These are phyloP conservation scores for Platichthys flesus DNA, from an alignment of 2,113 vertebrate species.

Conservation along the genomic window DNA sequence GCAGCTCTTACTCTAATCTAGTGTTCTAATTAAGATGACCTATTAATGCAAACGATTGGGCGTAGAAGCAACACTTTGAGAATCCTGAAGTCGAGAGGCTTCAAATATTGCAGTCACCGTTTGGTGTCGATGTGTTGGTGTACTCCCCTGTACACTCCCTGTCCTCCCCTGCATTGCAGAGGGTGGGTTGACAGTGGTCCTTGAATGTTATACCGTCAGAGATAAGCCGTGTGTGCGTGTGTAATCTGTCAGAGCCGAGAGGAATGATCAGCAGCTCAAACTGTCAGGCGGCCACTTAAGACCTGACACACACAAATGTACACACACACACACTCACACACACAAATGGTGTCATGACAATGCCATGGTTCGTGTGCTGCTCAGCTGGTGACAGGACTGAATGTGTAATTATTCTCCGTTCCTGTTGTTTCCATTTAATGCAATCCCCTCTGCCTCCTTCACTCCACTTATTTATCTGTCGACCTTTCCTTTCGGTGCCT, in stretches of 20 bases:
- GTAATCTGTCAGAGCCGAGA: constrained; percentile 59
- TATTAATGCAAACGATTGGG: neutral
- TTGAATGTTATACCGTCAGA: constrained; percentile 60
- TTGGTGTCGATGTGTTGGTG: constrained; percentile 25
- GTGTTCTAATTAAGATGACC: neutral
- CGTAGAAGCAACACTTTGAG: too few relatives aligned
- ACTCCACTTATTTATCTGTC: constrained; percentile 58
- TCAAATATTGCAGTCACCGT: neutral
- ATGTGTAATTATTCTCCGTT: constrained; percentile 69
- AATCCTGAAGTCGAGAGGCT: neutral
- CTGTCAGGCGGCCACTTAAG: constrained; percentile 74
- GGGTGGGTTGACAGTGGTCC: constrained; percentile 63
- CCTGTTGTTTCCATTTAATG: constrained; percentile 62
- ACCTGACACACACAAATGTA: constrained; percentile 40
- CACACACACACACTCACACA: constrained; percentile 24
- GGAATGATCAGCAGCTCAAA: constrained; percentile 67
- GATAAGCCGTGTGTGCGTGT: constrained; percentile 35
- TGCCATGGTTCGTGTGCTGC: constrained; percentile 43
- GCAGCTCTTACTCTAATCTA: too few relatives aligned
- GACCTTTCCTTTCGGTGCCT: constrained; percentile 36
- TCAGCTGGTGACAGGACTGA: constrained; percentile 65
- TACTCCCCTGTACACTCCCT: constrained; percentile 5
- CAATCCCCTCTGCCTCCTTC: constrained; percentile 45
- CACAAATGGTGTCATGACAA: constrained; percentile 41
- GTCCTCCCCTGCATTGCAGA: constrained; percentile 57